phyloP scores from a whole-genome alignment of 2,888 invertebrate species.

The Vesta saturnalis region DNA sequence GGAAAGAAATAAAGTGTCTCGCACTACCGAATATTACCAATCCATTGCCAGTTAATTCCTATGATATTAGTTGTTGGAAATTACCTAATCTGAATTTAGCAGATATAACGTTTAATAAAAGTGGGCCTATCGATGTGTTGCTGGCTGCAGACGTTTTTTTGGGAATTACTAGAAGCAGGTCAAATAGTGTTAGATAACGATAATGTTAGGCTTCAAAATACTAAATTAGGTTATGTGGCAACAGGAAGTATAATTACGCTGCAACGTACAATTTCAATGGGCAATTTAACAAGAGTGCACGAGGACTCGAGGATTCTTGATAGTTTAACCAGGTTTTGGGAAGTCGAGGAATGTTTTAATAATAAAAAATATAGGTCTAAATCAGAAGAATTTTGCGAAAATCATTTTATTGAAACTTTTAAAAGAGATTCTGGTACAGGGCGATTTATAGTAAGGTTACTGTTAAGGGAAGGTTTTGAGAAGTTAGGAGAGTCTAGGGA shows the following conservation, averaged over 20 bases:
- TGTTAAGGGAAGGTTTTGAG: conserved; percentile 2
- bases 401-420: conserved; percentile 3
- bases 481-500: neutral
- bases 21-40: no score
- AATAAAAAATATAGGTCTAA: neutral
- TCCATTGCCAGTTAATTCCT: no score
- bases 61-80: neutral
- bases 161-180: neutral
- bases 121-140: neutral
- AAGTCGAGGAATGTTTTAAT: neutral
- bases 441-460: neutral
- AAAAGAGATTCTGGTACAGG: neutral
- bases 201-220: neutral
- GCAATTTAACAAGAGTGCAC: neutral
- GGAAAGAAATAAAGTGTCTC: no score
- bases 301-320: neutral
- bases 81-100: neutral
- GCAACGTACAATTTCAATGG: neutral
- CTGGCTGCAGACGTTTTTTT: neutral
- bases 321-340: no score
- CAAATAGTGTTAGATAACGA: neutral
- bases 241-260: neutral
- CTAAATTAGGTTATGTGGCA: neutral
- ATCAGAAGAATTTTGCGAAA: conserved; percentile 6
- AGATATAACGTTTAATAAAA: neutral